Conservation (phyloP, 2,797 vertebrate species). For the Euphonia xanthogaster region DNA sequence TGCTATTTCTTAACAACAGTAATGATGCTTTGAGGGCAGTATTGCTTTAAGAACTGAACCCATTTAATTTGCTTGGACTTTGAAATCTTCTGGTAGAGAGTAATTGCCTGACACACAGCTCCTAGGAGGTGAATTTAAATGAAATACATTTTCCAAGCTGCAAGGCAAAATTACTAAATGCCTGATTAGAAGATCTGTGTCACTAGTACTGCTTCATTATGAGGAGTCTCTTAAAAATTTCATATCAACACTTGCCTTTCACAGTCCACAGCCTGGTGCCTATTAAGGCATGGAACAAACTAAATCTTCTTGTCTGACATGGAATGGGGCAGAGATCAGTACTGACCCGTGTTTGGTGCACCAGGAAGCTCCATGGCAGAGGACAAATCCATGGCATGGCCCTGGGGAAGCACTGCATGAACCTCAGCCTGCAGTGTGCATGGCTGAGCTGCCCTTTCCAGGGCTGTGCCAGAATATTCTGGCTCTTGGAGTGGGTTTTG, state of each 20-base stretch:
- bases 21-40: conserved; percentile 64
- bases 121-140: conserved; percentile 76
- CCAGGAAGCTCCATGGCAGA: background rate
- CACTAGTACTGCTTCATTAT: conserved; percentile 61
- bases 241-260: conserved; percentile 52
- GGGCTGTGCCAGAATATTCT: background rate
- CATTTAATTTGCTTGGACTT: conserved; percentile 75
- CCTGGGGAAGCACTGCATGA: background rate
- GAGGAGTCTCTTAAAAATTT: conserved; percentile 55
- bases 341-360: background rate
- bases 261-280: background rate
- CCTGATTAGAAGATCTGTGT: conserved; percentile 75
- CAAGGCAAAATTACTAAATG: conserved; percentile 77
- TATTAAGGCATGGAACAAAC: conserved; percentile 2
- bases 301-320: background rate
- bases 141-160: conserved; percentile 74
- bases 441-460: background rate
- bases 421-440: background rate
- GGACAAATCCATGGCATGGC: background rate
- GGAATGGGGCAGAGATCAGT: background rate
- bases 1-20: conserved; percentile 51
- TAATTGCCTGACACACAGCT: conserved; percentile 76
- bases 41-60: conserved; percentile 67
- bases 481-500: background rate
- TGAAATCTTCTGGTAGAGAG: conserved; percentile 72